Evolutionary conservation across 2,797 vertebrate genomes (phyloP).

Genomic region (Schizopygopsis pylzovi): DNA sequence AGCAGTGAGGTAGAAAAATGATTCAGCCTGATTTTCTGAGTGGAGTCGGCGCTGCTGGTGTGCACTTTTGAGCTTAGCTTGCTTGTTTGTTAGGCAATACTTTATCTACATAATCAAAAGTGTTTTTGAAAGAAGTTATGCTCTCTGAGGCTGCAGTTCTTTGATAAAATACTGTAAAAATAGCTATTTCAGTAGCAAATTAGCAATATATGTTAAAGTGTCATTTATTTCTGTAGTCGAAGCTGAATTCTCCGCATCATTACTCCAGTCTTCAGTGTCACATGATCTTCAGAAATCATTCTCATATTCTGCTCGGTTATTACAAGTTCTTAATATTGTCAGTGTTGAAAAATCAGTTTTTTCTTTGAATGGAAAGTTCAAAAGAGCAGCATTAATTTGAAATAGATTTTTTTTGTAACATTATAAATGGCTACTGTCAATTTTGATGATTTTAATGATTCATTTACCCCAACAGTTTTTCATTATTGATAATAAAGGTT

Average conservation of each 20-base stretch:
- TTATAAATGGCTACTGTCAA: no score
- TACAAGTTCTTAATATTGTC: no score
- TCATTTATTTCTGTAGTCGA: neutral
- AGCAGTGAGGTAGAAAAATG: constrained; percentile 22
- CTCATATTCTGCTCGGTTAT: no score
- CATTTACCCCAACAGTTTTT: no score
- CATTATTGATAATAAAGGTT: no score
- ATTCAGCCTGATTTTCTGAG: constrained; percentile 10
- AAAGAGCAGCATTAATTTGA: no score
- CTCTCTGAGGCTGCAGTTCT: neutral
- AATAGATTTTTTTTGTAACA: no score
- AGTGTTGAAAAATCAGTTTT: neutral
- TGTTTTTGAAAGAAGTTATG: neutral
- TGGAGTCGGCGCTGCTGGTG: neutral
- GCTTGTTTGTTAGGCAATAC: neutral
- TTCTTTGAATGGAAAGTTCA: no score
- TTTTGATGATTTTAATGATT: no score
- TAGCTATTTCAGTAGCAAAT: neutral
- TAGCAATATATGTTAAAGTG: no score
- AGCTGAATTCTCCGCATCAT: neutral
- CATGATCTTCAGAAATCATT: no score
- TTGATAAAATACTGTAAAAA: neutral
- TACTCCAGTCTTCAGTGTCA: no score
- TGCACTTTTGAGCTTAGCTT: neutral
- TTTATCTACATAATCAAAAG: neutral